Percentiles rank a stretch among this genome's conserved stretches.
These are phyloP conservation scores for Montipora foliosa DNA, from an alignment of 64 coral and sea anemone species.

Conservation along the genomic window DNA sequence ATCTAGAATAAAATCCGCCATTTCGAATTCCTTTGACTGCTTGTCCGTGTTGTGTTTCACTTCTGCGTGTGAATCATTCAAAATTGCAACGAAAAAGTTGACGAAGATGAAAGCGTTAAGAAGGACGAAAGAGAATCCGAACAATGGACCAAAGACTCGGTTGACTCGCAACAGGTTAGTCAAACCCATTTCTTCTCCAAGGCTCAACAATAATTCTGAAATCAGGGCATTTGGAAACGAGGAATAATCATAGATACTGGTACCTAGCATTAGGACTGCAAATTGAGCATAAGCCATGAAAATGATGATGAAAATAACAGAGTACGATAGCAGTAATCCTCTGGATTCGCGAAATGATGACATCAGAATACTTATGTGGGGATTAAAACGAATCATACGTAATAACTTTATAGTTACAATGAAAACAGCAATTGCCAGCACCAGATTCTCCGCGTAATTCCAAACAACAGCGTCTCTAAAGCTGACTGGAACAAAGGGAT, in stretches of 20 bases:
- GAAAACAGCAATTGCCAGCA: too few species aligned
- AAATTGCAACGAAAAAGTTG: slow-evolving; percentile 83
- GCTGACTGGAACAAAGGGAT: too few species aligned
- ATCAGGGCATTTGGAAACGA: slow-evolving; percentile 45
- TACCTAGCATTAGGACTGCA: slow-evolving; percentile 62
- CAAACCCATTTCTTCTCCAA: slow-evolving; percentile 80
- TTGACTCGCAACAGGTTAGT: slow-evolving; percentile 9
- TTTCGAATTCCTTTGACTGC: slow-evolving; percentile 78
- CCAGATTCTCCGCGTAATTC: too few species aligned
- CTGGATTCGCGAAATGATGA: slow-evolving; percentile 39
- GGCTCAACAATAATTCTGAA: slow-evolving; percentile 65
- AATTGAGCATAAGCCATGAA: slow-evolving; percentile 75
- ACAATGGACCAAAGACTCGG: slow-evolving; percentile 64
- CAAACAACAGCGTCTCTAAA: too few species aligned
- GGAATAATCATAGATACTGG: slow-evolving; percentile 45
- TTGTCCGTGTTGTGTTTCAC: slow-evolving; percentile 70
- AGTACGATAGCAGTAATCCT: slow-evolving; percentile 47
- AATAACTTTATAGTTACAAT: too few species aligned
- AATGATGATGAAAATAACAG: slow-evolving; percentile 42
- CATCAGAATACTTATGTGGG: slow-evolving; percentile 23
- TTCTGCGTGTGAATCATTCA: slow-evolving; percentile 84
- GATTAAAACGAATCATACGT: too few species aligned
- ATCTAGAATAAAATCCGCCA: slow-evolving; percentile 80
- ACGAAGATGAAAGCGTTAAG: slow-evolving; percentile 78
- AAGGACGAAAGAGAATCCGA: slow-evolving; percentile 71